A percentile compares a stretch with the other conserved stretches of the same genome.
phyloP scores from a whole-genome alignment of 2,888 invertebrate species.

The Steinernema hermaphroditum region DNA sequence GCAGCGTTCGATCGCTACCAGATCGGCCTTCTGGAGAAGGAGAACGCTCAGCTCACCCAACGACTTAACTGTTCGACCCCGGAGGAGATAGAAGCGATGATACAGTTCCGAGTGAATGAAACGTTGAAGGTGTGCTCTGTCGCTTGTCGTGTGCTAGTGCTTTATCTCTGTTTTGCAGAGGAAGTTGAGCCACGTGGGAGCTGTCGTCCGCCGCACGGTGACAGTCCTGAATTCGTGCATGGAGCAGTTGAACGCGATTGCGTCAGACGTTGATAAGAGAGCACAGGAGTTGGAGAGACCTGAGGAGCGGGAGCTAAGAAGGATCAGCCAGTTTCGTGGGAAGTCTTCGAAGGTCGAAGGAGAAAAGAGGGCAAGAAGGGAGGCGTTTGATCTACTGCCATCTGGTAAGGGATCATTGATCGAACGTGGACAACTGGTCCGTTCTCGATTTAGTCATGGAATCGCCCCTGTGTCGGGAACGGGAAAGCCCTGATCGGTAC shows the following conservation, averaged over 20 bases:
- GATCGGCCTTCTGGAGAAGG: slow-evolving; percentile 23
- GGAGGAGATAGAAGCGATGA: slow-evolving; percentile 8
- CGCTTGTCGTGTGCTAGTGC: too few relatives aligned
- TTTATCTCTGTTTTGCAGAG: too few relatives aligned
- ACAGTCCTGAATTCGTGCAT: slow-evolving; percentile 15
- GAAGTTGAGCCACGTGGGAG: slow-evolving; percentile 16
- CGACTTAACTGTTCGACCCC: neutral
- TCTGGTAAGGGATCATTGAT: neutral
- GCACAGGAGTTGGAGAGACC: neutral
- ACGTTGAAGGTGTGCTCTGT: neutral
- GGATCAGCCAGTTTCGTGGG: slow-evolving; percentile 1
- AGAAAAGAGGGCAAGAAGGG: neutral
- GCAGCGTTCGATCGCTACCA: slow-evolving; percentile 22
- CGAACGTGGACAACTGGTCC: neutral
- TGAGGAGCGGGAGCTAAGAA: slow-evolving; percentile 16
- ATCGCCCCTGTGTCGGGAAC: slow-evolving; percentile 3
- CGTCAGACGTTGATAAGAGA: slow-evolving; percentile 10
- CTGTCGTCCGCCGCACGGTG: neutral
- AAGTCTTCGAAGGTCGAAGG: neutral
- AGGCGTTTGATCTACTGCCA: neutral
- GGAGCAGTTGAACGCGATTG: slow-evolving; percentile 16
- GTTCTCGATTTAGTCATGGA: neutral
- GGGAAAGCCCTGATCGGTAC: neutral
- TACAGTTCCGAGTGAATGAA: neutral
- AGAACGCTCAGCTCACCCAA: neutral